Evolutionary conservation across 2,797 vertebrate species (phyloP), one percentile per base, ranked within the genome.

Genomic region (Eptatretus atami): DNA sequence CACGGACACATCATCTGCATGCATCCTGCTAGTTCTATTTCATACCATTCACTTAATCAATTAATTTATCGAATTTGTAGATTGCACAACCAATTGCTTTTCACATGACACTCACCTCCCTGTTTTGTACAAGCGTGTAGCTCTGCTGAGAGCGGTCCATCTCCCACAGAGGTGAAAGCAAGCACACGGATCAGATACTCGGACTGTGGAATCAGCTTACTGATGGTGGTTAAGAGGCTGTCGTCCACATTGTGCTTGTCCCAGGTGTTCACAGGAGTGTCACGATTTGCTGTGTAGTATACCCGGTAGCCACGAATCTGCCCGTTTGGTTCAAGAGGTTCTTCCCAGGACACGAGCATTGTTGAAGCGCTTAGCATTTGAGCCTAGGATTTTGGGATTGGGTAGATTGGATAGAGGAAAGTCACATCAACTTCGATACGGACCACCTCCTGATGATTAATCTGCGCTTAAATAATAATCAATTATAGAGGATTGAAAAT

Each of bases 201-300:
- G 72, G 92, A 84, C 0, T 87, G 81, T 67, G 84, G 79, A 14
- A 82, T 74, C 13, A 98, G 78, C 72, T 82, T 88, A 72, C 82
- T 82, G 69, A 98, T 81, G 0, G 90, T 96, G 66, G 92, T 96
- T 68, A 98, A 76, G 67, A 87, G 78, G 71, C 83, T 93, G 74
- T 96, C 86, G 1, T 93, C 86, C 66, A 94, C 85, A 0, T 95
- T 94, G 73, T 92, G 85, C 66, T 94, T 95, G 72, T 86, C 82
- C 92, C 92, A 96, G 67, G 77, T 78, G 71, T 76, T 84, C 73
- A 93, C 87, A 0, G 82, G 76, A 65, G 83, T 82, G 4, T 82
- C 80, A 0, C 83, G 80, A 53, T 92, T 86, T 85, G 88, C 90
- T 68, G 86, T 95, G 65, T 87, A 98, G 72, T 88, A 92, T 60